Conservation (phyloP, 2,113 vertebrate species). For the Gnathonemus echidnorhynchus region DNA sequence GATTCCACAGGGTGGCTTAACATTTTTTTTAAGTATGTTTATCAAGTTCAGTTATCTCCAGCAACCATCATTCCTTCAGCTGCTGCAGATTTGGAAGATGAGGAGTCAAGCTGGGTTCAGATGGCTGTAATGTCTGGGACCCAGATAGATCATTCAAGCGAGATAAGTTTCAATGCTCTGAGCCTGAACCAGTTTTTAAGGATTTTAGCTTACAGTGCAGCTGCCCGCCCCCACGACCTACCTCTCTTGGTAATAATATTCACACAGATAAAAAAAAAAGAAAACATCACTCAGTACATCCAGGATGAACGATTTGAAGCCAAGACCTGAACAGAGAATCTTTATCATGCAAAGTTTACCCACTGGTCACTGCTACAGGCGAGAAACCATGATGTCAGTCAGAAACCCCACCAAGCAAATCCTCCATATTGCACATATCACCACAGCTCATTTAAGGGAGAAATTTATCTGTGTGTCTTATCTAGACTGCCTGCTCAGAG, state of each 20-base stretch:
- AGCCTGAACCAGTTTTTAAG: conserved; percentile 27
- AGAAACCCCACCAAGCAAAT: conserved; percentile 57
- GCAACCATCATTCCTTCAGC: conserved; percentile 40
- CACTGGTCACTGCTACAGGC: conserved; percentile 47
- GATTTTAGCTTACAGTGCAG: conserved; percentile 30
- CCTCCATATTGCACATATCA: conserved; percentile 66
- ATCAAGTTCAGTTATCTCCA: conserved; percentile 32
- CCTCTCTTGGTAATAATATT: conserved; percentile 35
- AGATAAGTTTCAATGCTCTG: conserved; percentile 45
- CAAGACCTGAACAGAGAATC: conserved; percentile 42
- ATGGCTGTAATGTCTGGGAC: conserved; percentile 35
- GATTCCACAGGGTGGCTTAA: conserved; percentile 32
- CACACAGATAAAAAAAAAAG: background rate
- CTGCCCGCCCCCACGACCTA: conserved; percentile 15
- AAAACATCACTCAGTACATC: background rate
- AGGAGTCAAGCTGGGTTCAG: conserved; percentile 38
- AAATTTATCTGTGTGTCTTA: conserved; percentile 69
- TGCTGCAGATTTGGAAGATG: conserved; percentile 45
- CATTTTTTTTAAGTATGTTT: conserved; percentile 33
- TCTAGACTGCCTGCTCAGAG: conserved; percentile 60
- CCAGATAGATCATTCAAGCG: conserved; percentile 48
- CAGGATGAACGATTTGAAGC: conserved; percentile 10
- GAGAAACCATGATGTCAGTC: conserved; percentile 58
- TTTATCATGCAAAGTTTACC: conserved; percentile 54
- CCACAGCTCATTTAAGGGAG: conserved; percentile 59